phyloP scores from a whole-genome alignment of 2,888 invertebrate genomes.

The Drosophila nr. fundita region DNA sequence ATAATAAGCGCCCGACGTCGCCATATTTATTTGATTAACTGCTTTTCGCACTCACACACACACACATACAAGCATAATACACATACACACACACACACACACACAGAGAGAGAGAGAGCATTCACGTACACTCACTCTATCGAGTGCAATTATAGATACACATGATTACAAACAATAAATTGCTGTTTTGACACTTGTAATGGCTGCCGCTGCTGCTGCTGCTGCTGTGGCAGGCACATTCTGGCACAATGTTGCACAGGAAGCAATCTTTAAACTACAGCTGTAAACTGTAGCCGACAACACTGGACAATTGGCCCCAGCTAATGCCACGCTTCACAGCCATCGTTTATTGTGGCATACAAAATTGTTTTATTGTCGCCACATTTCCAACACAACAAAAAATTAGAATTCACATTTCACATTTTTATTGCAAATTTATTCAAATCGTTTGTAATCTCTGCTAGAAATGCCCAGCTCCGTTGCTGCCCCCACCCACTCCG shows the following conservation, averaged over 20 bases:
- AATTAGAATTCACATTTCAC: conserved; percentile 66
- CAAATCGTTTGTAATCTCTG: conserved; percentile 76
- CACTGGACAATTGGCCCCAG: conserved; percentile 73
- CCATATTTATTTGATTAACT: conserved; percentile 83
- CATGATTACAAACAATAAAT: conserved; percentile 81
- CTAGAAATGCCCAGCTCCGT: conserved; percentile 3
- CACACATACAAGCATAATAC: conserved; percentile 10
- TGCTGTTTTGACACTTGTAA: conserved; percentile 81
- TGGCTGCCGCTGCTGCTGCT: conserved; percentile 55
- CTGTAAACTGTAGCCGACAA: conserved; percentile 31
- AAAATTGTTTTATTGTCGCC: conserved; percentile 81
- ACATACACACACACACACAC: conserved; percentile 18
- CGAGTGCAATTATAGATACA: conserved; percentile 68
- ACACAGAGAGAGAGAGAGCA: too few species aligned
- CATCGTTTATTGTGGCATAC: conserved; percentile 60
- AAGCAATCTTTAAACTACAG: conserved; percentile 70
- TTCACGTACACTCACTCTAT: conserved; percentile 36
- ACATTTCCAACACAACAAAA: conserved; percentile 50
- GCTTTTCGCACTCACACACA: conserved; percentile 53
- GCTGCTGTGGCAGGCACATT: conserved; percentile 51
- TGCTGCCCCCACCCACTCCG: neutral
- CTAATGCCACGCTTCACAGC: conserved; percentile 23
- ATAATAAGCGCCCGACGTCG: conserved; percentile 76
- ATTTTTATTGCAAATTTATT: conserved; percentile 81
- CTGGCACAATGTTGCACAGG: conserved; percentile 71